Evolutionary conservation across 2,113 vertebrate genomes (phyloP), one percentile per base, ranked within the genome.

Genomic region (Larimichthys crocea): DNA sequence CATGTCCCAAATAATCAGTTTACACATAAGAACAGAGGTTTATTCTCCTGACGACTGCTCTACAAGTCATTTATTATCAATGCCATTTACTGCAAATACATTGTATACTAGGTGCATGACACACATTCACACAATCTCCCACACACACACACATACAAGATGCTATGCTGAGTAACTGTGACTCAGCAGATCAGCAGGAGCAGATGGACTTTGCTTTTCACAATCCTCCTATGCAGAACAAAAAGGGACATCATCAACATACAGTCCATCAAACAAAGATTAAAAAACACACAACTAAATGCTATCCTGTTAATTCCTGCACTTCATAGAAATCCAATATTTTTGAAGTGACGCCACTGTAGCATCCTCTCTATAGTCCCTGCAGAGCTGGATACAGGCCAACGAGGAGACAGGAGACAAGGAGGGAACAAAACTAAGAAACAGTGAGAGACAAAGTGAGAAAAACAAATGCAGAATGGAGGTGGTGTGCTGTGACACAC

Each of bases 101-200:
- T 57, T 68, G 16, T 72, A 69, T 26, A 72, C 12, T 64, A 56
- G 61, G 7, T 46, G 61, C 42, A 73, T 55, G 62, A 52, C 61
- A 74, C 57, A 79, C 64, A 44, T 14, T 12, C 78, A 55, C 61
- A 68, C 74, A 73, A 42, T 8, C 17, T 2, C 12, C 24, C 64
- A 53, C 74, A 67, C 26, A 26, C 26, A 76, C 78, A 72, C 61
- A 56, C 60, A 68, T 55, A 74, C 35, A 65, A 49, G 7, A 16
- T 29, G 60, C 70, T 79, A 74, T 24, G 57, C 80, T 78, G 61
- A 74, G 69, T 85, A 64, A 48, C 85, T 85, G 82, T 93, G 93
- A 94, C 88, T 93, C 93, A 93, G 92, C 92, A 92, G 29, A 92
- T 86, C 88, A 86, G 86, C 75, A 81, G 66, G 24, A 88, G 68